Base-by-base conservation (phyloP, 2,113 vertebrate species). In the Otis tarda region DNA sequence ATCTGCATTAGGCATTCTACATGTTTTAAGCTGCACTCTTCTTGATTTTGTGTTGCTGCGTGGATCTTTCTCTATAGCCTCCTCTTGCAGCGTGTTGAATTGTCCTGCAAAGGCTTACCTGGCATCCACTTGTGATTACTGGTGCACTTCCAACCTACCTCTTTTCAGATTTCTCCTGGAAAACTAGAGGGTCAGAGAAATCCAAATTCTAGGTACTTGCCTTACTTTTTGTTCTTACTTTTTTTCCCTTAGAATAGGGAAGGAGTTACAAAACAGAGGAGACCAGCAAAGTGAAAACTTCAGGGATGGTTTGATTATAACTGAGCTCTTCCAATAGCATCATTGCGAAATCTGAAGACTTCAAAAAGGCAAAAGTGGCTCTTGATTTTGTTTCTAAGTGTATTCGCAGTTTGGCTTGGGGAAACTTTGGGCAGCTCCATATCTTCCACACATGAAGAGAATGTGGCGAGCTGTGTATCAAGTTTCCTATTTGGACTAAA, bases 401-500 rank as follows among this genome's bases (percentile, higher is more conserved):
- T 88, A 12, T 16, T 83, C 1, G 6, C 27, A 59, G 64, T 57
- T 83, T 83, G 71, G 22, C 47, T 80, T 69, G 65, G 28, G 74
- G 69, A 89, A 47, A 37, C 33, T 39, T 64, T 74, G 50, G 49
- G 71, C 45, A 52, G 50, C 65, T 91, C 86, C 3, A 2, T 74
- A 84, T 74, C 30, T 56, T 93, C 76, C 84, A 61, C 37, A 45
- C 11, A 12, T 1, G n/a, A 69, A 43, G 33, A 76, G 45, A 87
- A 73, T 73, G 69, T 77, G 59, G 63, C 87, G 85, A 89, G 57
- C 78, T 80, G 28, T 33, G 27, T 87, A 87, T 95, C 9, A 5
- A 64, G 61, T 84, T 87, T 92, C 55, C 31, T 63, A 7, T 55
- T 84, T 64, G 92, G 18, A 31, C 77, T 94, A 86, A 96, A 94